Conservation (phyloP, 1,140 invertebrate genomes). For the Papilio xuthus region DNA sequence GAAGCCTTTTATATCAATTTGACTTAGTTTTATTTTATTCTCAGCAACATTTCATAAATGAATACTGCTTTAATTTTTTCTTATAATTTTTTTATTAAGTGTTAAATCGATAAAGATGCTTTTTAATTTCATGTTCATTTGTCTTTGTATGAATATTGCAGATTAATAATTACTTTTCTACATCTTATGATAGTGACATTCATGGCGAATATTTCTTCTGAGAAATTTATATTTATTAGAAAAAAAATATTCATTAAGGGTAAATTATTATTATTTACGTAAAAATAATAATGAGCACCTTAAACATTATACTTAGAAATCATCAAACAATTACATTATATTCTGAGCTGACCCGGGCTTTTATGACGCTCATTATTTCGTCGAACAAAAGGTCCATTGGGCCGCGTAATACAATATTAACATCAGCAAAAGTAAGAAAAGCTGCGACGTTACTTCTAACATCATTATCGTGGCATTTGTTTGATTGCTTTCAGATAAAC, state of each 20-base stretch:
- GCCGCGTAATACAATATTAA: slow-evolving; percentile 43
- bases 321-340: slow-evolving; percentile 19
- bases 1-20: slow-evolving; percentile 46
- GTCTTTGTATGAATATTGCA: background rate
- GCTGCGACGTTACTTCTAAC: slow-evolving; percentile 45
- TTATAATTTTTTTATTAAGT: slow-evolving; percentile 32
- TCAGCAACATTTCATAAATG: slow-evolving; percentile 45
- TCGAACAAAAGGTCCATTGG: slow-evolving; percentile 44
- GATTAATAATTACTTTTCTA: too few species aligned
- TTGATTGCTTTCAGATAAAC: slow-evolving; percentile 65
- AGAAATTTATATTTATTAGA: too few species aligned
- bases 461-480: slow-evolving; percentile 61
- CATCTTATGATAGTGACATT: too few species aligned
- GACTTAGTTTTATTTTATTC: slow-evolving; percentile 58
- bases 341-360: slow-evolving; percentile 28
- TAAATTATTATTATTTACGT: background rate
- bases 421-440: slow-evolving; percentile 51
- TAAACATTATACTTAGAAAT: slow-evolving; percentile 22
- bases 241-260: too few species aligned
- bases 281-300: background rate
- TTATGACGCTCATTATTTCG: slow-evolving; percentile 44
- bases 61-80: slow-evolving; percentile 44
- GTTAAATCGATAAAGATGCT: background rate
- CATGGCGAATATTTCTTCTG: too few species aligned
- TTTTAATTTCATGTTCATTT: background rate